Evolutionary conservation across 2,797 vertebrate species (phyloP), one percentile per base, ranked within the genome.

Genomic region (Hybognathus amarus): DNA sequence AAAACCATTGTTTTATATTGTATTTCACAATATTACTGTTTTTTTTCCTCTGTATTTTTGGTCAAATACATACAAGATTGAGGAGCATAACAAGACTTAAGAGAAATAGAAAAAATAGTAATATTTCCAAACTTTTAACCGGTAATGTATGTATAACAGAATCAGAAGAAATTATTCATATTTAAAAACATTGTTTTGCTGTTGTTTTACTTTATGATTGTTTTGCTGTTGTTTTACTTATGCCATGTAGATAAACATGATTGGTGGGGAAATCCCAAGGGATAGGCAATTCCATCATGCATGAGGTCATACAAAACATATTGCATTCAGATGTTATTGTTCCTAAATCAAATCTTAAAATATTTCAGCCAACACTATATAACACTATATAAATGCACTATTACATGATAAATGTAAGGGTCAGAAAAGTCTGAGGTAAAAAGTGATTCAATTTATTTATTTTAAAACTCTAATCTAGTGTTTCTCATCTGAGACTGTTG

Each of bases 221-320:
- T n/a, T 79, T 77, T 77, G 18, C 24, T 45, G 22, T 47, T 52
- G 61, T 78, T 77, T 24, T 22, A 15, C 12, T 54, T 54, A 6
- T 18, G 22, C 64, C 7, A 24, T 54, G 13, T 18, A 11, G 42
- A 67, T 50, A 52, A 50, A 67, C 20, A n/a, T 67, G 22, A 69
- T 42, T 40, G 33, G 47, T 40, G 30, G 20, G 20, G n/a, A 38
- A 78, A 78, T 87, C 83, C 79, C 71, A 8, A 56, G 9, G 22
- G 52, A 79, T 36, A 73, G 38, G 18, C 52, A n/a, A 47, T 42
- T 77, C 36, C 54, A 61, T 40, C 36, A 54, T 13, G 10, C 17
- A 79, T 69, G 33, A 9, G 50, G 47, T 69, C 5, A 13, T 22
- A 69, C 38, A 24, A 70, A 38, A 22, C 52, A 15, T 27, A 59